Conservation (phyloP, 2,797 vertebrate genomes). For the Hoplostethus atlanticus region DNA sequence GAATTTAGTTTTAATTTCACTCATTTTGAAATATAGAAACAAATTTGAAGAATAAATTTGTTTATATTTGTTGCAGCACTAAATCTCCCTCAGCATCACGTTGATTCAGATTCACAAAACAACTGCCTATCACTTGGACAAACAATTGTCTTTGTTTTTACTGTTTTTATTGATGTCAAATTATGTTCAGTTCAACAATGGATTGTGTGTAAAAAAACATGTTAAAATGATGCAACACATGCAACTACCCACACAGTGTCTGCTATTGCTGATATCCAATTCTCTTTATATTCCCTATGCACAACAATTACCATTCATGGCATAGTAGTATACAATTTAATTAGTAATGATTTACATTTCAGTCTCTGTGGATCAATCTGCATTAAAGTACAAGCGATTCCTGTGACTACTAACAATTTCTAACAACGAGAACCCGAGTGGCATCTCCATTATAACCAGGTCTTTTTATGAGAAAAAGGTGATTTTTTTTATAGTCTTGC, state of each 20-base stretch:
- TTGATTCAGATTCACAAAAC: too few relatives aligned
- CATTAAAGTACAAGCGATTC: conserved; percentile 54
- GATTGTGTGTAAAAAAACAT: too few relatives aligned
- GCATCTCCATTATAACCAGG: neutral
- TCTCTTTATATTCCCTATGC: conserved; percentile 23
- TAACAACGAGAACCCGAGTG: conserved; percentile 35
- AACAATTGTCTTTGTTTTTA: too few relatives aligned
- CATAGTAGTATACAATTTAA: conserved; percentile 71
- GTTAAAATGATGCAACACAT: too few relatives aligned
- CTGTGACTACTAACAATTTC: conserved; percentile 49
- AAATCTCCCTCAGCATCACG: conserved; percentile 20
- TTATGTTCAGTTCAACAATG: too few relatives aligned
- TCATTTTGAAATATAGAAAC: neutral
- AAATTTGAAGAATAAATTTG: conserved; percentile 1
- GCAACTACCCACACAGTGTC: too few relatives aligned
- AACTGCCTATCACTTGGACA: too few relatives aligned
- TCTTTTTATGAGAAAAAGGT: conserved; percentile 6
- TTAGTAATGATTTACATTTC: conserved; percentile 69
- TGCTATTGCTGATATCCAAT: conserved; percentile 1
- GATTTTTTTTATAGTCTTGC: neutral
- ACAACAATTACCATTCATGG: conserved; percentile 43
- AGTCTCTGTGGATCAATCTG: conserved; percentile 62
- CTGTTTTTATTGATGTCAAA: too few relatives aligned
- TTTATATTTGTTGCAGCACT: neutral
- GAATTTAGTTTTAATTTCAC: conserved; percentile 2